Evolutionary conservation across 2,113 vertebrate genomes (phyloP).

Genomic region (Pachycephala philippinensis): DNA sequence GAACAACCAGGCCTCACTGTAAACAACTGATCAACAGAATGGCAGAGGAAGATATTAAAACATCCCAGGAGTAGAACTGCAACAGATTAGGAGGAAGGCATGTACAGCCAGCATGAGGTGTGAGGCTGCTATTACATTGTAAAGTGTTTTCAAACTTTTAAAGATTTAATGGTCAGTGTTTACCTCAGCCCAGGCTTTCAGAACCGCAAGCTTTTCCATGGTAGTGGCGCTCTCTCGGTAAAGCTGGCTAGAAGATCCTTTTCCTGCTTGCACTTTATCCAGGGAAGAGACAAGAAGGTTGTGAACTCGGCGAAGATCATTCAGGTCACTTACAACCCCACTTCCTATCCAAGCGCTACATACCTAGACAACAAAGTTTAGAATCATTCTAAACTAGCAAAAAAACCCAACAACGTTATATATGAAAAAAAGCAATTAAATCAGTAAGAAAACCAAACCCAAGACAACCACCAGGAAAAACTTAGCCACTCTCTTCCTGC

Average conservation of each 20-base stretch:
- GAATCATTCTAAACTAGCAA: background rate
- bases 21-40: background rate
- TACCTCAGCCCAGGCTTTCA: slow-evolving; percentile 99
- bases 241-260: slow-evolving; percentile 89
- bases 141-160: background rate
- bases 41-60: background rate
- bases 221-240: slow-evolving; percentile 97
- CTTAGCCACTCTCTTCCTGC: background rate
- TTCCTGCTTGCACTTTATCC: slow-evolving; percentile 95
- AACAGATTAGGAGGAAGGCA: background rate
- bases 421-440: background rate
- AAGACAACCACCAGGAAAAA: background rate
- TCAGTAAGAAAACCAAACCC: background rate
- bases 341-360: slow-evolving; percentile 98
- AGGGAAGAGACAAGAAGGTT: slow-evolving; percentile 95
- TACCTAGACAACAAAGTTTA: slow-evolving; percentile 76
- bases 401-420: background rate
- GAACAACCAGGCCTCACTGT: background rate
- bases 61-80: background rate
- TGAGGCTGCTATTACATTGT: background rate
- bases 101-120: background rate
- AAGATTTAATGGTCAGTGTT: background rate
- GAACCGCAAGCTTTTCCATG: slow-evolving; percentile 96
- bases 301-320: slow-evolving; percentile 95
- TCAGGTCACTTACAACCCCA: slow-evolving; percentile 96